Evolutionary conservation across 2,113 vertebrate species (phyloP), one percentile per base, ranked within the genome.

Genomic region (Rostratula benghalensis): DNA sequence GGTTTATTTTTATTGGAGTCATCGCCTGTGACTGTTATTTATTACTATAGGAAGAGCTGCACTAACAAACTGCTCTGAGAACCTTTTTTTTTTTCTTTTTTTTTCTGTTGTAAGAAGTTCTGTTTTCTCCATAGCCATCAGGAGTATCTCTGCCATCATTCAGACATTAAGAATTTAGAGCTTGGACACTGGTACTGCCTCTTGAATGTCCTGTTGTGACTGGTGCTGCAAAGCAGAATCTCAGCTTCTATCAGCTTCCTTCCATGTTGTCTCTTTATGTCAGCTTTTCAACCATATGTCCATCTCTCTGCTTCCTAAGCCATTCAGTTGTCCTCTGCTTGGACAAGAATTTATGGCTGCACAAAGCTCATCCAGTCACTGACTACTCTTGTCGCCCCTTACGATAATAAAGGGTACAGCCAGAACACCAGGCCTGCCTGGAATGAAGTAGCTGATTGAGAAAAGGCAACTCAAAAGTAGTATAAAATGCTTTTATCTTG

Each of bases 1-100:
- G 91, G 67, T 71, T 76, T 97, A 94, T 96, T 97, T 96, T 96
- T 94, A 94, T 91, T 97, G 39, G 81, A 83, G 59, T 82, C 95
- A n/a, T 93, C 92, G 91, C 94, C 90, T 83, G 68, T 46, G 68
- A 61, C 81, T 93, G 94, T 96, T 97, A 79, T 61, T 97, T 93
- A 82, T 96, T 96, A 93, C 93, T 92, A 25, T 95, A 95, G 89
- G 90, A 94, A 96, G 93, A 96, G 54, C 83, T 94, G 70, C 68
- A 37, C 56, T 93, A 91, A 92, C 64, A 92, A 93, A 93, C 48
- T 89, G 60, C 73, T 83, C 54, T 23, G 21, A 81, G 69, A 56
- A 22, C 30, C 53, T 30, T 17, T 51, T 68, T 27, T 31, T 46
- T 46, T 60, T 46, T 18, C 16, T 46, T 35, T 56, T 45, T 76